Conservation (phyloP, 2,888 invertebrate genomes). For the Drosophila colorata region DNA sequence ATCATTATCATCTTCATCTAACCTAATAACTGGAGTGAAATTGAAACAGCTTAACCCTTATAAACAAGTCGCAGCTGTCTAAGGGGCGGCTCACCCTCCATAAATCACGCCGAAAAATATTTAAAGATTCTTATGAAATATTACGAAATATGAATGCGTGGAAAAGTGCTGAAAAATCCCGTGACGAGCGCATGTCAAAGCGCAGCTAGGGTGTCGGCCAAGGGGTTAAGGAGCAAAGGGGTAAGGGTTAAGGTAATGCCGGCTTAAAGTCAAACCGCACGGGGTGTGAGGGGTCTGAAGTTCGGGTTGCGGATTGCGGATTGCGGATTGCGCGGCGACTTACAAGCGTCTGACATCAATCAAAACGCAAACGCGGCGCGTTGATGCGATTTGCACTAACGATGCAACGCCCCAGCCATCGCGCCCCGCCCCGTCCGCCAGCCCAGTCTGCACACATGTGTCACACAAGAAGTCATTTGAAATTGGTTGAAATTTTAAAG, state of each 20-base stretch:
- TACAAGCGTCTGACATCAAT: constrained; percentile 83
- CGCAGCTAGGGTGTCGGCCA: not conserved
- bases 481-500: constrained; percentile 80
- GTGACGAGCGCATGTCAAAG: constrained; percentile 40
- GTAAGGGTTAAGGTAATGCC: constrained; percentile 36
- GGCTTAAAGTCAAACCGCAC: constrained; percentile 80
- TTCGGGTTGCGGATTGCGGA: constrained; percentile 48
- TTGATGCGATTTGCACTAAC: constrained; percentile 80
- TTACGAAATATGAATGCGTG: constrained; percentile 71
- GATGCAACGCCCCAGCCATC: constrained; percentile 53
- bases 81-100: constrained; percentile 48
- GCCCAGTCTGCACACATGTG: constrained; percentile 48
- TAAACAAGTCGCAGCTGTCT: constrained; percentile 60
- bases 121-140: constrained; percentile 61
- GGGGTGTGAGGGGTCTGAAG: constrained; percentile 36
- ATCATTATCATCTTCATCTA: constrained; percentile 73
- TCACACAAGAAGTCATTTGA: constrained; percentile 75
- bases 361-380: constrained; percentile 60
- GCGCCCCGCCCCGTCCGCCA: constrained; percentile 2
- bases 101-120: constrained; percentile 65
- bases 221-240: constrained; percentile 15
- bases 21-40: constrained; percentile 75
- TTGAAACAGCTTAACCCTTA: constrained; percentile 81
- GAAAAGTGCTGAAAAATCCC: constrained; percentile 49
- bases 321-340: constrained; percentile 62